phyloP scores from a whole-genome alignment of 1,140 invertebrate species.

The Heterodera carotae region DNA sequence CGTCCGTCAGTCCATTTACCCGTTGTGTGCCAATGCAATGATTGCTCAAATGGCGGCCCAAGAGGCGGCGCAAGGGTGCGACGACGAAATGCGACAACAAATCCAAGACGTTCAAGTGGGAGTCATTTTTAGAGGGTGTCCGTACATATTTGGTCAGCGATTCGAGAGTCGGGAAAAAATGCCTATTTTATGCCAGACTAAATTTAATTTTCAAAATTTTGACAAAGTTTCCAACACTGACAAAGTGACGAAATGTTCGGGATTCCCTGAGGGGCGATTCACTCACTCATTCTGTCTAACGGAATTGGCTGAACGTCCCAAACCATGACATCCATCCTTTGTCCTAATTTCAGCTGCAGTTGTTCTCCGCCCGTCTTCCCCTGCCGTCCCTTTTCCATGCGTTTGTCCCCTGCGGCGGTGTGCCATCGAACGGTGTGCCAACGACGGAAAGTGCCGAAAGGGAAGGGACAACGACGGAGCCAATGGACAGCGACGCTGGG shows the following conservation, averaged over 20 bases:
- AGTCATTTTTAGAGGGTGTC: neutral
- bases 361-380: conserved; percentile 22
- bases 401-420: conserved; percentile 5
- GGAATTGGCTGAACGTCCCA: too few relatives aligned
- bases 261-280: too few relatives aligned
- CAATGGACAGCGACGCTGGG: neutral
- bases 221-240: too few relatives aligned
- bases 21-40: conserved; percentile 18
- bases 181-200: too few relatives aligned
- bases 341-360: neutral
- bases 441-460: neutral
- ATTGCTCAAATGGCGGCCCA: conserved; percentile 7
- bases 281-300: too few relatives aligned
- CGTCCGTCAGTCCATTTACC: conserved; percentile 25
- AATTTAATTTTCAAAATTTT: too few relatives aligned
- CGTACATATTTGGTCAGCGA: neutral
- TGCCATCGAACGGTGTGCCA: neutral
- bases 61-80: neutral
- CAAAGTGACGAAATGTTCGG: too few relatives aligned
- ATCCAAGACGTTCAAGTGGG: neutral
- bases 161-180: neutral
- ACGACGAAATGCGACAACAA: conserved; percentile 2
- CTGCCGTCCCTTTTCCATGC: conserved; percentile 21
- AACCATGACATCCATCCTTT: neutral
- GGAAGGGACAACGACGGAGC: neutral